Percentiles rank a stretch among this genome's conserved stretches.
phyloP scores from a whole-genome alignment of 2,888 invertebrate species.

The Patella depressa region DNA sequence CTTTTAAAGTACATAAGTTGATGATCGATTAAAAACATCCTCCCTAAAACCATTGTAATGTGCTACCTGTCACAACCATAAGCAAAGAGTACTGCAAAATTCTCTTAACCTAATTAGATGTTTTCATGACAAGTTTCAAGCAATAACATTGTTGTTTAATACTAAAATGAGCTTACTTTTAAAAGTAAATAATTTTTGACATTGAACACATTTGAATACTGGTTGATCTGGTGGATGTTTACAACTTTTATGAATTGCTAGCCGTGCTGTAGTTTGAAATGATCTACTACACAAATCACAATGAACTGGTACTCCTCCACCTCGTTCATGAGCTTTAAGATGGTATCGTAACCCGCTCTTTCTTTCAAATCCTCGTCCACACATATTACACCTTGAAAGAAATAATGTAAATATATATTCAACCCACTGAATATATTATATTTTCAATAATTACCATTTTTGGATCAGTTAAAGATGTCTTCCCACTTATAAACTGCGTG shows the following conservation, averaged over 20 bases:
- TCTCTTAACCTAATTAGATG: background rate
- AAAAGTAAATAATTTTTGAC: conserved; percentile 51
- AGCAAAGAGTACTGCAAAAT: no score
- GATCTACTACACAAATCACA: conserved; percentile 52
- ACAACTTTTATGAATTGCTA: conserved; percentile 50
- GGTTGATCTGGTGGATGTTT: conserved; percentile 52
- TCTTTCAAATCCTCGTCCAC: conserved; percentile 52
- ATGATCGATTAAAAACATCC: no score
- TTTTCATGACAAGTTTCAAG: background rate
- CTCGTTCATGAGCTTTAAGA: conserved; percentile 51
- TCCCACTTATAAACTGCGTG: no score
- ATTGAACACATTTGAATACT: conserved; percentile 52
- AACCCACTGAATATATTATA: no score
- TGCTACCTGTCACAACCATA: no score
- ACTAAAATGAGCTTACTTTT: conserved; percentile 44
- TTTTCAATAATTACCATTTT: no score
- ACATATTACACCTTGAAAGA: conserved; percentile 50
- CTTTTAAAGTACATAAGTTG: no score
- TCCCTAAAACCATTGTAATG: no score
- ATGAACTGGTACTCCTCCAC: conserved; percentile 44
- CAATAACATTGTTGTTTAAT: no score
- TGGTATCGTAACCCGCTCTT: conserved; percentile 52
- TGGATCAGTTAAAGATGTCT: no score
- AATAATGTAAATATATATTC: no score
- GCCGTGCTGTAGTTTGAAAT: conserved; percentile 49